Conservation (phyloP, 2,113 vertebrate genomes). For the Raja brachyura region DNA sequence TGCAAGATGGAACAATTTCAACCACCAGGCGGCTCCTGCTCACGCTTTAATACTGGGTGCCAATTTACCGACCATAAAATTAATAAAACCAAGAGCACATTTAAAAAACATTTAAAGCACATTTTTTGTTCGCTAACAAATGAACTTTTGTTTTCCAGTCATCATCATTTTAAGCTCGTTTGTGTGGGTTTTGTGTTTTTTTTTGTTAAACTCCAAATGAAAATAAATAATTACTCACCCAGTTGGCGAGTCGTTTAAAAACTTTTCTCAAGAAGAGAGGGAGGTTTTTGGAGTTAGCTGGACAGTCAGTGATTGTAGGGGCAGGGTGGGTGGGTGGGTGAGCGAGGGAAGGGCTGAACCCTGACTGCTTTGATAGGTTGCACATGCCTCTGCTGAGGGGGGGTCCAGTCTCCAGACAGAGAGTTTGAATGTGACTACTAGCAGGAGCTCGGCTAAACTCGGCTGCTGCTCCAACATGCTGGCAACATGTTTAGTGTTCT, state of each 20-base stretch:
- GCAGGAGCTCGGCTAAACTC: neutral
- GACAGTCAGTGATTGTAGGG: neutral
- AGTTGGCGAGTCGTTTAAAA: neutral
- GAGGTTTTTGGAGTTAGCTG: neutral
- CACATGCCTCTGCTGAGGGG: constrained; percentile 51
- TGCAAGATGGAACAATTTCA: neutral
- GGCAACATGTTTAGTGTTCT: constrained; percentile 41
- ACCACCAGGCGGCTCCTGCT: constrained; percentile 21
- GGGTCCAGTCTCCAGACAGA: constrained; percentile 49
- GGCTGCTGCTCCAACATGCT: constrained; percentile 45
- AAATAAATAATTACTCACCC: neutral
- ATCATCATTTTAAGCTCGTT: neutral
- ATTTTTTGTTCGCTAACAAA: neutral
- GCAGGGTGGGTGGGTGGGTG: constrained; percentile 37
- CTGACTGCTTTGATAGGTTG: constrained; percentile 58
- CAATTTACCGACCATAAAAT: neutral
- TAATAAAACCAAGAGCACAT: neutral
- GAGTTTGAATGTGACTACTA: constrained; percentile 9
- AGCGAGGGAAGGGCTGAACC: constrained; percentile 47
- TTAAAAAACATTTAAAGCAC: neutral
- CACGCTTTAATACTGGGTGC: neutral
- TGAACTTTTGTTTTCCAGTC: neutral
- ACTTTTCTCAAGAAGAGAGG: no score
- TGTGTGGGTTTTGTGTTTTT: no score
- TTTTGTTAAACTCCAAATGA: neutral